These are phyloP conservation scores for Sebastes dallii DNA, from an alignment of 2,797 vertebrate species.

Conservation along the genomic window DNA sequence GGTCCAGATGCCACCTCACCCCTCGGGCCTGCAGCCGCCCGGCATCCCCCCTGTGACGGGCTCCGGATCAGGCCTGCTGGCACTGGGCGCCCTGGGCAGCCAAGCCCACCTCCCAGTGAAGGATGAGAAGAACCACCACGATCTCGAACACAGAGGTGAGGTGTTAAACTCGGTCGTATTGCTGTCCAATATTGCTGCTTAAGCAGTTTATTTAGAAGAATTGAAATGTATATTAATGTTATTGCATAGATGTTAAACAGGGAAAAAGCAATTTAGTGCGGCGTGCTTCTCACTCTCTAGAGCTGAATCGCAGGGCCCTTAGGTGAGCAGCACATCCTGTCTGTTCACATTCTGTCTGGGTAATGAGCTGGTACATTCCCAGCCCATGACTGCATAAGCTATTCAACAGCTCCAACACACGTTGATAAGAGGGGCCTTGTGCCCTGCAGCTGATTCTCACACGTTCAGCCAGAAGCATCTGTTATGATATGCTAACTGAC, in stretches of 20 bases:
- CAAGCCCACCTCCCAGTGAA: constrained; percentile 94
- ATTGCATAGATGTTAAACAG: constrained; percentile 35
- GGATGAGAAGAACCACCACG: constrained; percentile 96
- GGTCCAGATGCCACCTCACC: constrained; percentile 91
- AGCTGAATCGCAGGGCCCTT: constrained; percentile 43
- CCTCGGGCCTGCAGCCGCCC: constrained; percentile 92
- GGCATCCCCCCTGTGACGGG: constrained; percentile 89
- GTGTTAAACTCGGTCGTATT: background rate
- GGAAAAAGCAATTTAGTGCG: constrained; percentile 24
- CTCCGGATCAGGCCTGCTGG: constrained; percentile 90
- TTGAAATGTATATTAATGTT: constrained; percentile 13
- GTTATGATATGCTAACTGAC: constrained; percentile 70
- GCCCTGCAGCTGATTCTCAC: constrained; percentile 69
- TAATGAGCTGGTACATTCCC: constrained; percentile 81
- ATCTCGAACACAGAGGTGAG: constrained; percentile 94
- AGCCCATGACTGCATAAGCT: constrained; percentile 73
- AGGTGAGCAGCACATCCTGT: constrained; percentile 72
- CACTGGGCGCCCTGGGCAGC: constrained; percentile 90
- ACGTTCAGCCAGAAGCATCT: constrained; percentile 65
- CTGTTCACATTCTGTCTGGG: constrained; percentile 77
- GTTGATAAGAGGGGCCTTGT: constrained; percentile 68
- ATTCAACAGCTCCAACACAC: constrained; percentile 67
- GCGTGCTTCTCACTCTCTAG: constrained; percentile 41
- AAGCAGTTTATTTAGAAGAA: constrained; percentile 21
- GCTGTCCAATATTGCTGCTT: background rate